Evolutionary conservation across 2,797 vertebrate species (phyloP).

Genomic region (Melanotaenia parkinsoni): DNA sequence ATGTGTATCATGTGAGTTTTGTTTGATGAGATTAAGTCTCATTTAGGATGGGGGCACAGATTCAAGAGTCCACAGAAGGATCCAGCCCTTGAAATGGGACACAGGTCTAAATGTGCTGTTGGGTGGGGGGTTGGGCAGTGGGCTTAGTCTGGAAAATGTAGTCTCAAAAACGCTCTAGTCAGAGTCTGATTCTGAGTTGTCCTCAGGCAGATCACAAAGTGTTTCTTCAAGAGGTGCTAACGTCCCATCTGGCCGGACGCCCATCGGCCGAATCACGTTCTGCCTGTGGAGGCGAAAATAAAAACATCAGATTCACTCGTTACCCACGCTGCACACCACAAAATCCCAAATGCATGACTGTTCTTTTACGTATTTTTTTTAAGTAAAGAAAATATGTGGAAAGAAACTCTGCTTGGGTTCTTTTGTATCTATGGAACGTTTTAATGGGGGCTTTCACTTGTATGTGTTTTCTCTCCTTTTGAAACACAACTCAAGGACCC

Average conservation of each 20-base stretch:
- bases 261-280: constrained; percentile 96
- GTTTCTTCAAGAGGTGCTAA: constrained; percentile 94
- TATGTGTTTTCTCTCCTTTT: constrained; percentile 73
- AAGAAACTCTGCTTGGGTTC: constrained; percentile 47
- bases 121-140: constrained; percentile 22
- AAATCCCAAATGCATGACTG: background rate
- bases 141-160: constrained; percentile 65
- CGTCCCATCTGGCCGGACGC: constrained; percentile 92
- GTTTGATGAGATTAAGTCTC: constrained; percentile 3
- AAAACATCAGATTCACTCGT: background rate
- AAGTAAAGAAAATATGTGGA: constrained; percentile 1
- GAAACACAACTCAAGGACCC: constrained; percentile 76
- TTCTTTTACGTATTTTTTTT: background rate
- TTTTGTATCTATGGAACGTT: constrained; percentile 52
- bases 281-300: constrained; percentile 85
- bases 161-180: constrained; percentile 80
- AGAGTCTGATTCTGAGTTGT: constrained; percentile 89
- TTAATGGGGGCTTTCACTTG: constrained; percentile 66
- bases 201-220: constrained; percentile 80
- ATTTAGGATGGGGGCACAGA: background rate
- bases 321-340: background rate
- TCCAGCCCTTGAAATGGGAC: constrained; percentile 47
- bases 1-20: constrained; percentile 8
- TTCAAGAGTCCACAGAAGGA: constrained; percentile 23
- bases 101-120: constrained; percentile 36